Percentiles rank a stretch among this genome's conserved stretches.
Conservation (phyloP, 2,113 vertebrate species). For the Otis tarda region DNA sequence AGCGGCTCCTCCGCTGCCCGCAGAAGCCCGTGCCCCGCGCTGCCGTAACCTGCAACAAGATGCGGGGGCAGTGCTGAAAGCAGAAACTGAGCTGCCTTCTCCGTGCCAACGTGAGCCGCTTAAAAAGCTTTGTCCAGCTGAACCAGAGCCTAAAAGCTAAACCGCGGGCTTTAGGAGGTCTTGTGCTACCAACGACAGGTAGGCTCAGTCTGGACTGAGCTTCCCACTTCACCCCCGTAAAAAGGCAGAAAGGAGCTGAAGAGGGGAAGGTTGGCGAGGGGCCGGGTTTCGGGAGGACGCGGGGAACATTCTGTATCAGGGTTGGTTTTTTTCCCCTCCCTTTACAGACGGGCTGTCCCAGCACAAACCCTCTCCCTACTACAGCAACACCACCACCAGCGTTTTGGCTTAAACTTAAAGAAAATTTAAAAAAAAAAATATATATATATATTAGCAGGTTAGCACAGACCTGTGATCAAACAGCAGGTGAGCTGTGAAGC, state of each 20-base stretch:
- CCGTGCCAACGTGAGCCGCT: fast-evolving
- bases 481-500: not conserved
- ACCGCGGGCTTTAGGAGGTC: fast-evolving
- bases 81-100: not conserved
- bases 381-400: not conserved
- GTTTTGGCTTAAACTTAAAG: not conserved
- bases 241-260: not conserved
- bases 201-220: not conserved
- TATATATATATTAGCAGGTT: not conserved
- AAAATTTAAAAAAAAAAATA: not conserved
- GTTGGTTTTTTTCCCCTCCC: no score
- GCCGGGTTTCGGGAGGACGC: fast-evolving
- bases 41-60: not conserved
- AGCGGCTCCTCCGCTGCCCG: not conserved
- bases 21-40: fast-evolving
- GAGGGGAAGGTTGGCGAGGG: not conserved
- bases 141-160: not conserved
- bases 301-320: not conserved
- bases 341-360: not conserved
- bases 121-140: no score
- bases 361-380: not conserved
- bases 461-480: fast-evolving
- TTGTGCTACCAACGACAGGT: not conserved
- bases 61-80: fast-evolving
- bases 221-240: fast-evolving